Evolutionary conservation across 2,113 vertebrate species (phyloP).

Genomic region (Rhabdomys dilectus): DNA sequence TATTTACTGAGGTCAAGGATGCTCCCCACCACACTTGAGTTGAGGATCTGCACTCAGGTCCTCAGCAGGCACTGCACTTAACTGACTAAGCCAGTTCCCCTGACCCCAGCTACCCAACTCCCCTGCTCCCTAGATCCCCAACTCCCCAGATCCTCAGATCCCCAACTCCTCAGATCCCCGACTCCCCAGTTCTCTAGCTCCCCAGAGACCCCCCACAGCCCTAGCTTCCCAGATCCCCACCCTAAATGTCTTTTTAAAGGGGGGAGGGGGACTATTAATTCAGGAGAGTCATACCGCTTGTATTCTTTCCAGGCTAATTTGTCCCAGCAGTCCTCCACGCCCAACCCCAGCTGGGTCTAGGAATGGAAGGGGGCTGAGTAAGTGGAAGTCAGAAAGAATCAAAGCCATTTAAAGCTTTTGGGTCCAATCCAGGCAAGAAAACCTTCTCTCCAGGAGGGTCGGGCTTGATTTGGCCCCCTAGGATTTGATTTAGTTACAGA

Average conservation of each 20-base stretch:
- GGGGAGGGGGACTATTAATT: background rate
- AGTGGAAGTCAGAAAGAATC: background rate
- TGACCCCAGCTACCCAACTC: accelerated
- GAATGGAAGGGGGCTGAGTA: background rate
- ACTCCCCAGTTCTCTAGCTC: accelerated
- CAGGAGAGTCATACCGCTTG: background rate
- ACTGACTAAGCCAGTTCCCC: too few species aligned
- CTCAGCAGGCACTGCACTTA: background rate
- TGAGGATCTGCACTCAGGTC: background rate
- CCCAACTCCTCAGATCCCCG: background rate
- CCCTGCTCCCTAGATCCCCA: too few species aligned
- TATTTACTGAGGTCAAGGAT: background rate
- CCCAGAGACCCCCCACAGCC: background rate
- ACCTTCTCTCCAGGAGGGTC: background rate
- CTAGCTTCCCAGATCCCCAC: background rate
- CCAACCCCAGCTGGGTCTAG: background rate
- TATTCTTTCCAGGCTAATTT: background rate
- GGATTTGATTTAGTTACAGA: constrained; percentile 1
- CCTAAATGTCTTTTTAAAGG: background rate
- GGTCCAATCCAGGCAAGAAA: background rate
- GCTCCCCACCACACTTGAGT: background rate
- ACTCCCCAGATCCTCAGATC: background rate
- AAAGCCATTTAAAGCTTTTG: too few species aligned
- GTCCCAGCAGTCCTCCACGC: background rate
- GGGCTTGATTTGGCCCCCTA: background rate